Percentiles rank a stretch among this genome's conserved stretches.
Conservation (phyloP, 2,888 invertebrate genomes). For the Cheilosia variabilis region DNA sequence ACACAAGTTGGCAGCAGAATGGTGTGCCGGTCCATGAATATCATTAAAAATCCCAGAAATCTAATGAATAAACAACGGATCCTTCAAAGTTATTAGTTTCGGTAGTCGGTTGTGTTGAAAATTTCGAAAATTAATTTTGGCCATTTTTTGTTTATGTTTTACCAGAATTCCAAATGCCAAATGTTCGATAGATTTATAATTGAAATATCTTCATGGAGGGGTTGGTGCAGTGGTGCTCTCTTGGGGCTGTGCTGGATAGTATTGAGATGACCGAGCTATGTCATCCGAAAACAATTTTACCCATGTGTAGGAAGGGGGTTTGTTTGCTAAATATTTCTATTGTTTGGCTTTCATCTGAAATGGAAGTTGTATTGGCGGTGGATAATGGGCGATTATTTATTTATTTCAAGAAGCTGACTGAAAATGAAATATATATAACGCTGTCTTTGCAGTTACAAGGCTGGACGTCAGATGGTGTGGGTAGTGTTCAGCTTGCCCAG, state of each 20-base stretch:
- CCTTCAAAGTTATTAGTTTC: slow-evolving; percentile 60
- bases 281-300: too few species aligned
- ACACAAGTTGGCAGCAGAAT: slow-evolving; percentile 12
- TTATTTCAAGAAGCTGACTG: too few species aligned
- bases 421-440: too few species aligned
- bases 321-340: too few species aligned
- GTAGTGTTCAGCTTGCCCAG: too few species aligned
- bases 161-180: slow-evolving; percentile 9
- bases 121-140: slow-evolving; percentile 31
- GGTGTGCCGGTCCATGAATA: slow-evolving; percentile 28
- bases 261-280: not conserved
- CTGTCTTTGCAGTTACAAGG: too few species aligned
- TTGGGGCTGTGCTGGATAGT: not conserved
- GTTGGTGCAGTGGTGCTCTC: not conserved
- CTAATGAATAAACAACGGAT: slow-evolving; percentile 57
- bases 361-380: too few species aligned
- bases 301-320: too few species aligned
- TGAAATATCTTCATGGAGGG: slow-evolving; percentile 27
- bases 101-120: slow-evolving; percentile 2
- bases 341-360: too few species aligned
- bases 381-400: too few species aligned
- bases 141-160: slow-evolving; percentile 5
- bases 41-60: slow-evolving; percentile 49
- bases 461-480: too few species aligned
- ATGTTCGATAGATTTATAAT: slow-evolving; percentile 38